Evolutionary conservation across 2,113 vertebrate genomes (phyloP), one percentile per base, ranked within the genome.

Genomic region (Gymnorhina tibicen): DNA sequence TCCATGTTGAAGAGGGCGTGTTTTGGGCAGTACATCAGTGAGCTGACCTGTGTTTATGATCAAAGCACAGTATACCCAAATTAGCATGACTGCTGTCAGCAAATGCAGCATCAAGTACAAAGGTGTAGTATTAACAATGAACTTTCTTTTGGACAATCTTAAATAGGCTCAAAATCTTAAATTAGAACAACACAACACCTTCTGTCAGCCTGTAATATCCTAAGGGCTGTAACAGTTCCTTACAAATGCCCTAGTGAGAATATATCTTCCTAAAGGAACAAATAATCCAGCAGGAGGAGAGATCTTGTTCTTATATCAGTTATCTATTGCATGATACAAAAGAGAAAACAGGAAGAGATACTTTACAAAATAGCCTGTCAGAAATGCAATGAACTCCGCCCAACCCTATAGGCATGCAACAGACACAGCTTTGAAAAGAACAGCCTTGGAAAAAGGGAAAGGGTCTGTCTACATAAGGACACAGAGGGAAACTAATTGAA

Each of bases 381-480:
- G 33, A 93, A 79, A 70, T 10, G 2, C 13, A 55, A 3, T 23
- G 13, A 64, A n/a, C 16, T 66, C n/a, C 27, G 7, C 4, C 27
- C 9, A 28, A 5, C 42, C 22, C 26, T 58, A 13, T 20, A 63
- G 17, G 16, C 0, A 0, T 44, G 17, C 1, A 4, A 52, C 8
- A 70, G 18, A 55, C 19, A 73, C 1, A 81, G 2, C 23, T 75
- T 85, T 49, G 44, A 30, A 44, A 77, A 84, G 4, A 86, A 18
- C 10, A 83, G 16, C 10, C 12, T 23, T 35, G 12, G 19, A 59
- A 87, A 44, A 56, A 33, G 9, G 24, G 9, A 7, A 64, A 83
- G 7, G 3, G 2, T 53, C 32, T 3, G 2, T 62, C 50, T 50
- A 13, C 4, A 16, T 26, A 13, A 78, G 6, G 27, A 49, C 27